Conservation (phyloP, 2,888 invertebrate species). For the Heliothis peltigera region DNA sequence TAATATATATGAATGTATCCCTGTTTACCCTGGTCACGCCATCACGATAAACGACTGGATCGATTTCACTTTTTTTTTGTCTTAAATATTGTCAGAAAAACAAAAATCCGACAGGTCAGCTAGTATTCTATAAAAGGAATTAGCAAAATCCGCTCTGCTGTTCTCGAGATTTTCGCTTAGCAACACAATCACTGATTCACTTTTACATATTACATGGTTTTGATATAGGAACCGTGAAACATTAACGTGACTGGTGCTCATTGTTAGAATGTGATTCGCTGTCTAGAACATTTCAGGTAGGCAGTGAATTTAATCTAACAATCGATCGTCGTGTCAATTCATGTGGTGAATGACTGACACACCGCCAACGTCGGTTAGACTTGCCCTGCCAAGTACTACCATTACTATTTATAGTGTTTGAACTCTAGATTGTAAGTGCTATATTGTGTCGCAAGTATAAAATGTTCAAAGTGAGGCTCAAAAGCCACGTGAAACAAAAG, state of each 20-base stretch:
- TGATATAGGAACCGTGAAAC: not conserved
- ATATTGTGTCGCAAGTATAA: not conserved
- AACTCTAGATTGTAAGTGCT: slow-evolving; percentile 1
- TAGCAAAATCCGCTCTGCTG: too few species aligned
- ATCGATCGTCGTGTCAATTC: slow-evolving; percentile 3
- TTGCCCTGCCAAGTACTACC: not conserved
- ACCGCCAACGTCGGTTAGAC: not conserved
- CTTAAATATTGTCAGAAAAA: too few species aligned
- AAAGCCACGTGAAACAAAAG: not conserved
- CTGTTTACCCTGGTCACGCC: too few species aligned
- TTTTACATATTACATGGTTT: too few species aligned
- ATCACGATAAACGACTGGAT: too few species aligned
- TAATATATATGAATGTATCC: too few species aligned
- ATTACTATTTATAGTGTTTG: not conserved
- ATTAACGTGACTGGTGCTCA: not conserved
- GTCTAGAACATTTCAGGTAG: slow-evolving; percentile 3
- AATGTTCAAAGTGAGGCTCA: not conserved
- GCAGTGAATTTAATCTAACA: slow-evolving; percentile 7
- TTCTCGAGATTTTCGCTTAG: too few species aligned
- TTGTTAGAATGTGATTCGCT: not conserved
- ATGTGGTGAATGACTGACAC: slow-evolving; percentile 8
- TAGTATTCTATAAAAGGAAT: too few species aligned
- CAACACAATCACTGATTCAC: too few species aligned
- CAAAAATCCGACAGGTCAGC: too few species aligned
- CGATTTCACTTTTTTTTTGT: too few species aligned